These are phyloP conservation scores for Pristionchus entomophagus DNA, from an alignment of 2,888 invertebrate genomes.

Conservation along the genomic window DNA sequence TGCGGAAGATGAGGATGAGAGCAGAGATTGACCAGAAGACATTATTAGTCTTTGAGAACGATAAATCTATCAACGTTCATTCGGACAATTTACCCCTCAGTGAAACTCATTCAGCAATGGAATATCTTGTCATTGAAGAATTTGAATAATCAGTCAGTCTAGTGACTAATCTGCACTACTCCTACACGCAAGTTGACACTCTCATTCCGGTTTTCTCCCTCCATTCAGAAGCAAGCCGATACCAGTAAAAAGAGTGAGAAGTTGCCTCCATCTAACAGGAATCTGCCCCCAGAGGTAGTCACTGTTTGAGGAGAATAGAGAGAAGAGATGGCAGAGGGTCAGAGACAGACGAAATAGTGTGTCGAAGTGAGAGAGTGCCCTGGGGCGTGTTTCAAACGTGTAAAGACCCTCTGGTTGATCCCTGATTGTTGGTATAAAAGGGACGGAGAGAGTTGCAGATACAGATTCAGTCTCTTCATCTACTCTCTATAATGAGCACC, in stretches of 20 bases:
- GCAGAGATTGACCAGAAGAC: not conserved
- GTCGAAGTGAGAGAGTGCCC: not conserved
- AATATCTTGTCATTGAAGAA: too few relatives aligned
- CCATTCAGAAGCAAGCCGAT: not conserved
- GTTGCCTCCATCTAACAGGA: not conserved
- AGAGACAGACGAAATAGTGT: not conserved
- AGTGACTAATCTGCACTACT: not conserved
- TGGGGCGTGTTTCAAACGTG: constrained; percentile 44
- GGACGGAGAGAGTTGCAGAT: not conserved
- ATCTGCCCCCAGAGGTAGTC: constrained; percentile 1
- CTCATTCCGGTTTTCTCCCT: not conserved
- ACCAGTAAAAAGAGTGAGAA: constrained; percentile 32
- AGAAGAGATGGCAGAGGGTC: not conserved
- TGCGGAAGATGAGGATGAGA: constrained; percentile 11
- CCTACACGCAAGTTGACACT: not conserved
- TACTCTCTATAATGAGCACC: constrained; percentile 25
- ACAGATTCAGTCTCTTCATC: constrained; percentile 36
- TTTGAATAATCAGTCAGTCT: too few relatives aligned
- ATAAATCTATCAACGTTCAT: not conserved
- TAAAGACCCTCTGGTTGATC: constrained; percentile 20
- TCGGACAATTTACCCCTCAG: not conserved
- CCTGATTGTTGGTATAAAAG: constrained; percentile 2
- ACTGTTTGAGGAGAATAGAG: not conserved
- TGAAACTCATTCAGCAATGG: not conserved
- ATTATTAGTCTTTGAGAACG: not conserved